Conservation (phyloP, 2,888 invertebrate genomes). For the Listrodromus nycthemerus region DNA sequence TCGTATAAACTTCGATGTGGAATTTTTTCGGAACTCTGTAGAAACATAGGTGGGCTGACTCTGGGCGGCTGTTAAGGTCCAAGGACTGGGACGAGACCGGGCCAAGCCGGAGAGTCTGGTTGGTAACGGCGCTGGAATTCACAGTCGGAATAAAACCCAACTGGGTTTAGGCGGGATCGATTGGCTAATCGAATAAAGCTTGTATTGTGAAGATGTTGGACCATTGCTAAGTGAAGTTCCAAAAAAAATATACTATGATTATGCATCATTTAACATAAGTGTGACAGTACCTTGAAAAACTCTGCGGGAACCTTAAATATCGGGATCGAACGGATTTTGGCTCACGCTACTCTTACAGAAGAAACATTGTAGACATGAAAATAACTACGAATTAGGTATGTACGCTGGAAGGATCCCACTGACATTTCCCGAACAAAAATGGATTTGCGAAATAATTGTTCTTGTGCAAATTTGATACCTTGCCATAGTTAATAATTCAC, state of each 20-base stretch:
- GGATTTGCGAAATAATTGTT: too few relatives aligned
- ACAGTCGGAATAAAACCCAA: background rate
- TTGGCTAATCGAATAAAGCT: background rate
- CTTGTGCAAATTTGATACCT: background rate
- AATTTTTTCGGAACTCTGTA: background rate
- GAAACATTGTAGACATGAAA: too few relatives aligned
- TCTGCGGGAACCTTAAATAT: background rate
- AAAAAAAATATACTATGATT: background rate
- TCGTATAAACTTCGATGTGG: background rate
- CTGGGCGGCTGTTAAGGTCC: background rate
- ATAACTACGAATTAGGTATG: background rate
- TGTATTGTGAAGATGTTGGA: background rate
- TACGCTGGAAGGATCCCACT: background rate
- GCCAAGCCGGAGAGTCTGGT: background rate
- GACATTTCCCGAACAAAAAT: background rate
- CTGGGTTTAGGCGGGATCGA: background rate
- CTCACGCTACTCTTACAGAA: too few relatives aligned
- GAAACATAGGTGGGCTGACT: background rate
- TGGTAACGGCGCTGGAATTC: background rate
- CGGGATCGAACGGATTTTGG: background rate
- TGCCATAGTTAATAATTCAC: background rate
- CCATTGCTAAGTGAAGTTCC: too few relatives aligned
- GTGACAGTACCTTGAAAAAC: background rate
- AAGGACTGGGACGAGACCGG: background rate
- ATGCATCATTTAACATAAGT: background rate